Evolutionary conservation across 2,797 vertebrate species (phyloP).

Genomic region (Oreortyx pictus): DNA sequence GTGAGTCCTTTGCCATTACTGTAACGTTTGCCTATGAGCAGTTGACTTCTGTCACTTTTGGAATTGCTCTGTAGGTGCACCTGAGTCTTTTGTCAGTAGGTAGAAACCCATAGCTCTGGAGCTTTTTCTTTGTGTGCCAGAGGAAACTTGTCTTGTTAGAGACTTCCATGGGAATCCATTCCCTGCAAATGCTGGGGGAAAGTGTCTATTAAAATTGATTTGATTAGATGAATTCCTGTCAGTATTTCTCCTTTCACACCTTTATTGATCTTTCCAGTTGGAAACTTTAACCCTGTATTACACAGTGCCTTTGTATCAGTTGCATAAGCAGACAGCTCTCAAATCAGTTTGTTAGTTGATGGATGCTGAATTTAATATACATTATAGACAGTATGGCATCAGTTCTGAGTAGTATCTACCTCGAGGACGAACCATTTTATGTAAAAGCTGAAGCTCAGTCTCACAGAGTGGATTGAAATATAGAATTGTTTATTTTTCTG

Average conservation of each 20-base stretch:
- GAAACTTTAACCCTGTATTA: background rate
- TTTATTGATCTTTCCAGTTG: background rate
- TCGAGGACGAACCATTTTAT: background rate
- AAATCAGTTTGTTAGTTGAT: background rate
- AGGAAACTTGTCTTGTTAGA: background rate
- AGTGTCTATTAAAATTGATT: background rate
- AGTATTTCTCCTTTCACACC: background rate
- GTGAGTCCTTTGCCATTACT: background rate
- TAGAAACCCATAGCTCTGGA: background rate
- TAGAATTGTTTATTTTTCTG: background rate
- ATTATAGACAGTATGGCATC: background rate
- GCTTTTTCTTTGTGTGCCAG: background rate
- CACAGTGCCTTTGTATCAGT: constrained; percentile 17
- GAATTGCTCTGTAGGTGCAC: background rate
- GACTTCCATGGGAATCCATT: fast-evolving
- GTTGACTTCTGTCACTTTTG: background rate
- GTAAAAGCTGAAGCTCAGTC: background rate
- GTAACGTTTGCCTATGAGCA: background rate
- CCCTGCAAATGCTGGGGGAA: background rate
- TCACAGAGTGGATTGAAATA: background rate
- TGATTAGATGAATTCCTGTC: background rate
- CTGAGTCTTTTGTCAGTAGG: background rate
- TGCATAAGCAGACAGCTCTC: background rate
- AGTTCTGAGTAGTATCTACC: background rate
- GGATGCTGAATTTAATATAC: background rate